Evolutionary conservation across 23 tunicate genomes (phyloP).

Genomic region (Halocynthia roretzi): DNA sequence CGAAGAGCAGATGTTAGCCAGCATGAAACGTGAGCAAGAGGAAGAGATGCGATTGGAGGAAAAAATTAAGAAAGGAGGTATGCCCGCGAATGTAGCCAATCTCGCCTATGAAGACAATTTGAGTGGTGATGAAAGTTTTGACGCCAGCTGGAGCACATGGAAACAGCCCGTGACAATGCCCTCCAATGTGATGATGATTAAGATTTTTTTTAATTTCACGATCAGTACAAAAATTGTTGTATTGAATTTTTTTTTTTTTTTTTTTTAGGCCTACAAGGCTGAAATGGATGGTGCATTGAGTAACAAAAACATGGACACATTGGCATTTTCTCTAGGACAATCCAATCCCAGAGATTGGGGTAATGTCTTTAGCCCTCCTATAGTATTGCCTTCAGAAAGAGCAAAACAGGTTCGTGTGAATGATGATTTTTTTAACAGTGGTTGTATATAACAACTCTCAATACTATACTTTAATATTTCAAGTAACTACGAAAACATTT

Average conservation of each 20-base stretch:
- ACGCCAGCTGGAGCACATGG: conserved; percentile 80
- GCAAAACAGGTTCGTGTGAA: conserved; percentile 25
- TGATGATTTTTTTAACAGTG: too few species aligned
- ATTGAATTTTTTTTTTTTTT: neutral
- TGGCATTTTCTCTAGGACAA: conserved; percentile 22
- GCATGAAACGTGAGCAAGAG: conserved; percentile 65
- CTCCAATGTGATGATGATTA: conserved; percentile 25
- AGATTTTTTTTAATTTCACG: neutral
- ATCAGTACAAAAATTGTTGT: too few species aligned
- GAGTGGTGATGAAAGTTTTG: conserved; percentile 61
- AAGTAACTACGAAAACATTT: neutral
- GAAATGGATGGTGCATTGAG: conserved; percentile 19
- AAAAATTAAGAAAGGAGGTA: neutral
- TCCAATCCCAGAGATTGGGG: conserved; percentile 65
- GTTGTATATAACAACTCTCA: too few species aligned
- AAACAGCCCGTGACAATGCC: conserved; percentile 67
- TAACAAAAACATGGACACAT: conserved; percentile 6
- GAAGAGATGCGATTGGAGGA: conserved; percentile 40
- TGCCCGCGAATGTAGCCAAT: neutral
- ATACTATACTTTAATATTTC: neutral
- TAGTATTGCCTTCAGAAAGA: conserved; percentile 50
- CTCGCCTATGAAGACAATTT: conserved; percentile 20
- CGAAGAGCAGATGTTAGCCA: conserved; percentile 48
- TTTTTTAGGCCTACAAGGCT: conserved; percentile 4
- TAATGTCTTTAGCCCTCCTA: conserved; percentile 61